Evolutionary conservation across 2,797 vertebrate genomes (phyloP), one percentile per base, ranked within the genome.

Genomic region (Coranthus polyacanthus): DNA sequence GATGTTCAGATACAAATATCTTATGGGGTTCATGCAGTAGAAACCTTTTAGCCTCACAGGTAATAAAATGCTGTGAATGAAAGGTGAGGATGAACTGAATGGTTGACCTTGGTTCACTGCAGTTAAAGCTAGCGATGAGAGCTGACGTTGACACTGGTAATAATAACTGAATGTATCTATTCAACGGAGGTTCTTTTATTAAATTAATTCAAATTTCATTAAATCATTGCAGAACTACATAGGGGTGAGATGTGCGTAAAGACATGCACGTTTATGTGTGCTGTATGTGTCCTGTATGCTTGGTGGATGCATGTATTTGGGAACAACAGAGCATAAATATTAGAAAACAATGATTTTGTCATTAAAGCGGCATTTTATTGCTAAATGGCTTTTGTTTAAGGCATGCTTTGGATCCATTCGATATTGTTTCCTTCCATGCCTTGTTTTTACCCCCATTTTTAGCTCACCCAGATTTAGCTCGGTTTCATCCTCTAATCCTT

Each of bases 401-500:
- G 74, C 58, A 75, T 72, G 44, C 44, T 64, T 85, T 85, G 58
- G 81, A 85, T 86, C 68, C 49, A 29, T 84, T 88, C 65, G 66
- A 75, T 79, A 80, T 74, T 81, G 76, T 88, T 90, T 88, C 83
- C 78, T 86, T 75, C 64, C 44, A 54, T 75, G 70, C 72, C 79
- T 81, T 87, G 81, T 85, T 88, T 82, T 81, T 81, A 62, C 64
- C 74, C 84, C 64, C 62, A 43, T 90, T 93, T 90, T 86, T 80
- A 72, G 79, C 81, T 75, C 46, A 57, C 59, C 62, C 85, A 87
- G 89, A 91, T 93, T 92, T 89, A 90, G 86, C 87, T 79, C 72
- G 37, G 78, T 91, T 90, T 90, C 88, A 87, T 90, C 81, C 82
- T 76, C 75, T 93, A 92, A 94, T 93, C 92, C 89, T 46, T 81